These are phyloP conservation scores for Galerucella calmariensis DNA, from an alignment of 2,888 invertebrate genomes.

Conservation along the genomic window DNA sequence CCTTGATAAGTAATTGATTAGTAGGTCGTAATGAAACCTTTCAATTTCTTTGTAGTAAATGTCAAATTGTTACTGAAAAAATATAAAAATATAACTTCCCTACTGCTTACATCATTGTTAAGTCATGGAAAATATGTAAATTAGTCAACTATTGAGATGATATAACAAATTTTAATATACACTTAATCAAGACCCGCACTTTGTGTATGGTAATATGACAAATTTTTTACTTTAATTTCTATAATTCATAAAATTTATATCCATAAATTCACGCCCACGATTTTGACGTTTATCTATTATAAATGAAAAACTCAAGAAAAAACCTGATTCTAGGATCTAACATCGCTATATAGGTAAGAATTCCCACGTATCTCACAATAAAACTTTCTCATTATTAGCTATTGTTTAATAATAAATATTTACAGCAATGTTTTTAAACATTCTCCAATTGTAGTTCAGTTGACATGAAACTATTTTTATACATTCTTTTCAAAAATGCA, in stretches of 20 bases:
- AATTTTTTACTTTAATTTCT: constrained; percentile 32
- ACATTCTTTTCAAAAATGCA: neutral
- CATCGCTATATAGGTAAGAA: constrained; percentile 35
- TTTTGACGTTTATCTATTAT: constrained; percentile 43
- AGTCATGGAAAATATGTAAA: constrained; percentile 38
- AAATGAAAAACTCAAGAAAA: constrained; percentile 37
- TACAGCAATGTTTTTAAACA: constrained; percentile 2
- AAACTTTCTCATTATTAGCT: constrained; percentile 10
- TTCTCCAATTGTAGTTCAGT: neutral
- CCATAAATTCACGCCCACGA: constrained; percentile 56
- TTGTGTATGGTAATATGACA: constrained; percentile 32
- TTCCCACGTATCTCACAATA: constrained; percentile 31
- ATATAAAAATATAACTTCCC: constrained; percentile 30
- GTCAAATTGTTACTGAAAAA: constrained; percentile 29
- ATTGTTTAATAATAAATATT: constrained; percentile 16
- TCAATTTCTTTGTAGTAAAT: constrained; percentile 17
- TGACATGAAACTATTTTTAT: neutral
- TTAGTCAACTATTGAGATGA: constrained; percentile 26
- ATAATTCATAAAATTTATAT: constrained; percentile 37
- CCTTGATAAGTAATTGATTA: constrained; percentile 10
- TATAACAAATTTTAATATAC: constrained; percentile 33
- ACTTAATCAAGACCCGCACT: constrained; percentile 12
- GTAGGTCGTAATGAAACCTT: constrained; percentile 5
- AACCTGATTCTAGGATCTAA: constrained; percentile 22
- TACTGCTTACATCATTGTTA: constrained; percentile 36